A percentile compares a stretch with the other conserved stretches of the same genome.
Conservation (phyloP, 2,113 vertebrate species). For the Petaurus breviceps region DNA sequence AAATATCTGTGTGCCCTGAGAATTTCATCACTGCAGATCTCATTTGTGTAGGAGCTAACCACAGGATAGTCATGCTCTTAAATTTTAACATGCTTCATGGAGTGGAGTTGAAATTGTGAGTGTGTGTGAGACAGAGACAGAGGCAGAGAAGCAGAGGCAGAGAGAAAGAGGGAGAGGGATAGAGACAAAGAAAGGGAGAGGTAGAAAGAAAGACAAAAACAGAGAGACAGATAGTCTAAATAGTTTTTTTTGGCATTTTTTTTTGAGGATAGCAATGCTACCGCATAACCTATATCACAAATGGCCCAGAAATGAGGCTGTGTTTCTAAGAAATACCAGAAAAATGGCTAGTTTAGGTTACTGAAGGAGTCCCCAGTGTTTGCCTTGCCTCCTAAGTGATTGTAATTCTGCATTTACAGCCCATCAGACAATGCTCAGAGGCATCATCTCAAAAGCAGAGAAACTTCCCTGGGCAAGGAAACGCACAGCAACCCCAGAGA, state of each 20-base stretch:
- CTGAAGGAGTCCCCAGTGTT: neutral
- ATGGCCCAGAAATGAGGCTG: neutral
- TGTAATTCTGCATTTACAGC: neutral
- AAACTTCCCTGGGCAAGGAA: neutral
- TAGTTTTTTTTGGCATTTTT: neutral
- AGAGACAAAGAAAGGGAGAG: neutral
- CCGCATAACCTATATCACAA: neutral
- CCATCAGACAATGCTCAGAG: neutral
- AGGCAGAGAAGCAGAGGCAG: neutral
- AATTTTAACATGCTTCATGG: slow-evolving; percentile 55
- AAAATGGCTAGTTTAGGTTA: neutral
- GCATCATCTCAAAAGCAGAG: neutral
- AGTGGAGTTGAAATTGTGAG: slow-evolving; percentile 51
- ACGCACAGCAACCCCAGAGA: neutral
- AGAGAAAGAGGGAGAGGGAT: neutral
- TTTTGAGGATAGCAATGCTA: neutral
- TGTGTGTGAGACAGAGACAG: neutral
- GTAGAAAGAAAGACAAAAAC: neutral
- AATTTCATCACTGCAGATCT: neutral
- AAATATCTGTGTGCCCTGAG: neutral
- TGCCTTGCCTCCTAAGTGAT: neutral
- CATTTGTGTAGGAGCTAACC: slow-evolving; percentile 45
- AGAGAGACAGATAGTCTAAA: neutral
- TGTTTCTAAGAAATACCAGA: neutral
- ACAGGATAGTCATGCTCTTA: slow-evolving; percentile 20